Conservation (phyloP, 2,113 vertebrate species). For the Callocephalon fimbriatum region DNA sequence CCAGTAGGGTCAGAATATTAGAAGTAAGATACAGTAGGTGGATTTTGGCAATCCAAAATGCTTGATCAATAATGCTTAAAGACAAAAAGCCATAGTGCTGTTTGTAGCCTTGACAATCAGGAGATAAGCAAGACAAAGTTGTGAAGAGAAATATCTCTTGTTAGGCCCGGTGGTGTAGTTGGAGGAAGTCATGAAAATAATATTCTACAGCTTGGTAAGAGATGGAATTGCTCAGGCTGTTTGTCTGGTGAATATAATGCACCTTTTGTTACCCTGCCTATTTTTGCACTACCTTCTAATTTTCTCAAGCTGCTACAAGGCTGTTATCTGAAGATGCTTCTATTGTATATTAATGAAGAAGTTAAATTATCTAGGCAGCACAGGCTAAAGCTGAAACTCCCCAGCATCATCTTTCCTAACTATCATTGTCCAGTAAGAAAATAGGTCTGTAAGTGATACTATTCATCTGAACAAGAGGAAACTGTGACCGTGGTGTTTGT, state of each 20-base stretch:
- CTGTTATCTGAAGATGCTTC: background rate
- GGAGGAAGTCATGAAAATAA: background rate
- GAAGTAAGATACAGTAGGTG: background rate
- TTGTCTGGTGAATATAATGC: background rate
- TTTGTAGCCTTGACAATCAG: background rate
- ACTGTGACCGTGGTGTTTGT: background rate
- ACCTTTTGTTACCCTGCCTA: background rate
- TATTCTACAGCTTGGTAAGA: background rate
- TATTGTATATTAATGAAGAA: background rate
- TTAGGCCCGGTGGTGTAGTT: background rate
- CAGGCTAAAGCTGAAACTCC: background rate
- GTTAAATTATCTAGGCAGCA: background rate
- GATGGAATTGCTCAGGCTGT: background rate
- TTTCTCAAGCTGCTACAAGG: background rate
- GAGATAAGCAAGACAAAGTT: background rate
- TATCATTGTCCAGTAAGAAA: constrained; percentile 28
- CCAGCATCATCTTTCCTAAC: constrained; percentile 6
- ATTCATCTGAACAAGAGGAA: background rate
- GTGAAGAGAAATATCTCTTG: background rate
- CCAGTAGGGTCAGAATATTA: background rate
- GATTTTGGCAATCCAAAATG: background rate
- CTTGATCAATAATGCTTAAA: background rate
- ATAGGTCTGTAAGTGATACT: constrained; percentile 40
- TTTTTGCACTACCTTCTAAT: background rate
- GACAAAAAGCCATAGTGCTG: background rate